Conservation (phyloP, 2,113 vertebrate species). For the Leucoraja erinaceus region DNA sequence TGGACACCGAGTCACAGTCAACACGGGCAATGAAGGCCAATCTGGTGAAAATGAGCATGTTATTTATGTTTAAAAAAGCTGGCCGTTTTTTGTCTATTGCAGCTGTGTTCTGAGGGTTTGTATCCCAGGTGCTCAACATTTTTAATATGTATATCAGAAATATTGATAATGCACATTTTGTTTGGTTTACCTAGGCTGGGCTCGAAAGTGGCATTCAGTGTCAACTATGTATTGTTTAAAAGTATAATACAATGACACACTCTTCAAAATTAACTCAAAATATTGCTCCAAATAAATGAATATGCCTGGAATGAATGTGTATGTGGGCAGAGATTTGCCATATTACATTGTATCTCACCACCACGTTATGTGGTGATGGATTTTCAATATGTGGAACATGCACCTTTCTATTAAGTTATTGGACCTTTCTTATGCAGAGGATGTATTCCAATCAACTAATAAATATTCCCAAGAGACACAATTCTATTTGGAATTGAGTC, state of each 20-base stretch:
- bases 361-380: background rate
- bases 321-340: background rate
- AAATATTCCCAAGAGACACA: background rate
- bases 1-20: background rate
- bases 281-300: background rate
- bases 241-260: too few relatives aligned
- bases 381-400: background rate
- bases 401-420: background rate
- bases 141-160: background rate
- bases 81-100: background rate
- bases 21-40: background rate
- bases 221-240: background rate
- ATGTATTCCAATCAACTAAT: background rate
- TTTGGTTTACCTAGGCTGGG: conserved; percentile 4
- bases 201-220: background rate
- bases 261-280: background rate
- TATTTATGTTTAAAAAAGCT: too few relatives aligned
- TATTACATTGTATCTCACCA: background rate
- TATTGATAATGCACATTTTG: background rate
- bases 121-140: conserved; percentile 1
- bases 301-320: background rate
- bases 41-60: background rate
- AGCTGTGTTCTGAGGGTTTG: background rate
- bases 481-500: background rate
- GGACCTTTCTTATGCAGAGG: background rate